Base-by-base conservation (phyloP, 2,888 invertebrate species). In the Lycia hirtaria region DNA sequence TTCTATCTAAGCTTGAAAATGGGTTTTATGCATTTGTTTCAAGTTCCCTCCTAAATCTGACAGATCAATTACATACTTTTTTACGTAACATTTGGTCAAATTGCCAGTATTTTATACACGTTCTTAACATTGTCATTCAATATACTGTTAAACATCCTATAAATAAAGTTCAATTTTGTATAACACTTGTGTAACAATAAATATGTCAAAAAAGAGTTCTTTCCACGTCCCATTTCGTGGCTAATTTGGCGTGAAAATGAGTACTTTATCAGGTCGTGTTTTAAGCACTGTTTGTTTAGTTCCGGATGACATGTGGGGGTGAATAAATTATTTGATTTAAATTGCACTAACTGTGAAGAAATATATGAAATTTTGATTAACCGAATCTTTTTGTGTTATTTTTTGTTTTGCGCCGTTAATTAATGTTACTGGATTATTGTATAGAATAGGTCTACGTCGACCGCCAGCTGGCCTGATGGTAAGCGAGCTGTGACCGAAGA, bases 211-310 rank as follows among this genome's bases (percentile, higher is more conserved):
- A 75, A 56, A 32, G 73, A 76, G 76, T 76, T 78, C 83, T 85
- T 88, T 85, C 81, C 76, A 40, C 84, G 82, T 83, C 75, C 80
- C 83, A 88, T 91, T 90, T 85, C 83, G 84, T 77, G 83, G 85
- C 83, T 91, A 91, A 91, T 83, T 81, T 76, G 72, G 76, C 91
- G 90, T 89, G 81, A 87, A 91, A 92, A 92, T 91, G 85, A 88
- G 89, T 91, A 87, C 88, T 90, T 90, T 92, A 89, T 88, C 85
- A 78, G 69, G 72, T 76, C 79, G 78, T 80, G 83, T 84, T 72
- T 73, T 71, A 53, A 57, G 32, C 57, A 41, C 44, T 84, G 83
- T 88, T 87, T 87, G 81, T 84, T 76, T 84, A 83, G 83, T 86
- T 81, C 72, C 69, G 63, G 69, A 67, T 72, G 73, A 75, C 69